Base-by-base conservation (phyloP, 2,113 vertebrate genomes). In the Sterrhoptilus dennistouni region DNA sequence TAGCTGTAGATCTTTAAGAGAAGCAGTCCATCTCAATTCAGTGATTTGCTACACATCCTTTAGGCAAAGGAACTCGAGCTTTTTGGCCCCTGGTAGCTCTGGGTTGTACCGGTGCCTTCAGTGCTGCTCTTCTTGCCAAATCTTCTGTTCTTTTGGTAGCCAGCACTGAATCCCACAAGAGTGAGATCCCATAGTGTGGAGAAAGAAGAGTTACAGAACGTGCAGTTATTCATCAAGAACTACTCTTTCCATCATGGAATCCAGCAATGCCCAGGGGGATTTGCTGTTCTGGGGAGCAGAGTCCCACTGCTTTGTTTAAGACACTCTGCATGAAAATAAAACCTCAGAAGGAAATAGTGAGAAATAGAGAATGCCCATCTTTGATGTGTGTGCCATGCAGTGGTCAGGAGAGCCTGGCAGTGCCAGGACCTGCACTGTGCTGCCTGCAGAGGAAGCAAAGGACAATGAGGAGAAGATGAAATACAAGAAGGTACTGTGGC, bases 361-460 rank as follows among this genome's bases (percentile, higher is more conserved):
- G 54, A 35, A 54, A 31, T 0, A 6, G 18, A 23, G 64, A 38
- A 35, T 11, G 27, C 28, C 35, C 12, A 2, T n/a, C 5, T 6
- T 4, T 25, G 13, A 6, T 11, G 2, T 0, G 13, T 1, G 3
- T n/a, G 45, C 27, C 15, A 0, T 5, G 47, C 27, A 8, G 3
- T 3, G 27, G 3, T 13, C 24, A 4, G 66, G 63, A 64, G 81
- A 66, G 47, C 14, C 29, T 47, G 63, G 29, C 45, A 9, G 2
- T 14, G 74, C 35, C 59, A 24, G 29, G 25, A 5, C 15, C 20
- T 12, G 9, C 20, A 0, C 54, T 21, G 1, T 2, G 4, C 24
- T 7, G 0, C 0, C 2, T 40, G 29, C 35, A 22, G 45, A 27
- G 57, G 8, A n/a, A 8, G 23, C 3, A 2, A 24, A 23, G 29